A percentile compares a stretch with the other conserved stretches of the same genome.
These are phyloP conservation scores for Danio aesculapii DNA, from an alignment of 2,797 vertebrate genomes.

Conservation along the genomic window DNA sequence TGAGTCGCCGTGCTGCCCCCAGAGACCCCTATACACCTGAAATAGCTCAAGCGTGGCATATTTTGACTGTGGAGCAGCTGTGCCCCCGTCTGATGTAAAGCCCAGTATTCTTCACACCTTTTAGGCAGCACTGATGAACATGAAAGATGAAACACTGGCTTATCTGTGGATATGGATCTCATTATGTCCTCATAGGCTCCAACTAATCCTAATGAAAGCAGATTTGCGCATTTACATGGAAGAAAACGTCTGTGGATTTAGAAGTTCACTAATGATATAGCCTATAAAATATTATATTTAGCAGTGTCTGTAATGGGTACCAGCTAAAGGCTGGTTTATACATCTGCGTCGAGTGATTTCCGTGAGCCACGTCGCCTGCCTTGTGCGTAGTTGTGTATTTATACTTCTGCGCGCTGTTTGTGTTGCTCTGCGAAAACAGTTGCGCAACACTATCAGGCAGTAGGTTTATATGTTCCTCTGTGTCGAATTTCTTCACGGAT, in stretches of 20 bases:
- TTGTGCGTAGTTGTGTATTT: no score
- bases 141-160: background rate
- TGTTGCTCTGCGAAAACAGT: no score
- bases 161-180: conserved; percentile 5
- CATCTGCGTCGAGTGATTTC: no score
- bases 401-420: no score
- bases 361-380: no score
- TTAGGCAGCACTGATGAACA: conserved; percentile 8
- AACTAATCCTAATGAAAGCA: background rate
- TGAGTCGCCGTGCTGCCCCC: no score
- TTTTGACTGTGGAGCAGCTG: background rate
- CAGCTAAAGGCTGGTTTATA: no score
- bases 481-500: no score
- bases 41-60: background rate
- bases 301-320: no score
- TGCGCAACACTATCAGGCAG: no score
- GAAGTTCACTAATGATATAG: background rate
- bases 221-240: background rate
- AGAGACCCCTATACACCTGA: background rate
- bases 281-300: background rate
- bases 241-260: background rate
- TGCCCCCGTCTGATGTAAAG: background rate
- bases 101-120: background rate
- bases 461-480: no score
- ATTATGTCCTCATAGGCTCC: background rate